Conservation (phyloP, 2,797 vertebrate species). For the Iguana delicatissima region DNA sequence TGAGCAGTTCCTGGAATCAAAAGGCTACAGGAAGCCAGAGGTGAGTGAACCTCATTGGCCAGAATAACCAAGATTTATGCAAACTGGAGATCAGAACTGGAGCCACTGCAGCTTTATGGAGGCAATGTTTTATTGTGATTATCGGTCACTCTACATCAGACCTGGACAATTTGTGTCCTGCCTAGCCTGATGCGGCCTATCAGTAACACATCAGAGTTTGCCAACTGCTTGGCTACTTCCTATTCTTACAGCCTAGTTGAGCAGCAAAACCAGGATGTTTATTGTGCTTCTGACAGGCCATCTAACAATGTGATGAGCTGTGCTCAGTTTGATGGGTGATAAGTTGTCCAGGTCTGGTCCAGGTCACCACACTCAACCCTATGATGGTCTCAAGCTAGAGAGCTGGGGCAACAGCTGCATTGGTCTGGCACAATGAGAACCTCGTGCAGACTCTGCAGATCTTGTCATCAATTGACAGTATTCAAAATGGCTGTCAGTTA, state of each 20-base stretch:
- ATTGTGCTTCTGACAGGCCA: background rate
- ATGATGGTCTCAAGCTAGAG: background rate
- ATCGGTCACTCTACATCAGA: rapidly evolving
- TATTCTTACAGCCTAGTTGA: background rate
- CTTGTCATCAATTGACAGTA: background rate
- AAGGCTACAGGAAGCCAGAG: conserved; percentile 68
- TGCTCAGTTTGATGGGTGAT: background rate
- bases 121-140: conserved; percentile 13
- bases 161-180: background rate
- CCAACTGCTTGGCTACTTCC: background rate
- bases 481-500: background rate
- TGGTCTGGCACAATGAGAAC: background rate
- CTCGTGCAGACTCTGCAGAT: background rate
- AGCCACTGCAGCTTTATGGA: background rate
- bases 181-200: too few species aligned
- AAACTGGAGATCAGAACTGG: background rate
- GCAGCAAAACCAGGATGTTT: background rate
- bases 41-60: conserved; percentile 46
- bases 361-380: background rate
- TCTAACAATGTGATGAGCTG: background rate
- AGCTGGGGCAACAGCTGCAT: background rate
- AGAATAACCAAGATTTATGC: background rate
- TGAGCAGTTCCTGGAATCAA: conserved; percentile 76
- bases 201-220: background rate
- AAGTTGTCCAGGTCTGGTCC: background rate